Percentiles rank a stretch among this genome's conserved stretches.
phyloP scores from a whole-genome alignment of 1,140 invertebrate species.

The Euwallacea similis region DNA sequence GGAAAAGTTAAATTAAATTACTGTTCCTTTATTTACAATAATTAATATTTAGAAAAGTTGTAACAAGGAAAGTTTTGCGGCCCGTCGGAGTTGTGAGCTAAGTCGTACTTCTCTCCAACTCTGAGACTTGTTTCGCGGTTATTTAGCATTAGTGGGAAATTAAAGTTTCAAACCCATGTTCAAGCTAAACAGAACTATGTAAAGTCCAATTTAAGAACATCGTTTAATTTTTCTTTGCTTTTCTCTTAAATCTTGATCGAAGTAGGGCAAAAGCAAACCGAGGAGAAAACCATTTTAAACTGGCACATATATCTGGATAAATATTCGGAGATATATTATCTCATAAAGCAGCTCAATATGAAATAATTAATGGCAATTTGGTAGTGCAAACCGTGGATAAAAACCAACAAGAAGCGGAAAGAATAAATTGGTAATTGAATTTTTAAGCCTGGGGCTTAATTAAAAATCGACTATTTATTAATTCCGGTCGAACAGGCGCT shows the following conservation, averaged over 20 bases:
- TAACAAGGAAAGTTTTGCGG: constrained; percentile 10
- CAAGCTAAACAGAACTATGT: too few relatives aligned
- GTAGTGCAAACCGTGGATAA: constrained; percentile 14
- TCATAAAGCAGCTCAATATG: constrained; percentile 7
- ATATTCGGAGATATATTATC: not conserved
- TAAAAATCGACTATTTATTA: constrained; percentile 31
- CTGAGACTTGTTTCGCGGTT: constrained; percentile 3
- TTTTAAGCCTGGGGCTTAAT: constrained; percentile 23
- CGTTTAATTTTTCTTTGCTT: not conserved
- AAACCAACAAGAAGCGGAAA: constrained; percentile 13
- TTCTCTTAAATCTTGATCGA: too few relatives aligned
- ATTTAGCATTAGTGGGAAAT: not conserved
- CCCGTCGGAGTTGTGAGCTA: not conserved
- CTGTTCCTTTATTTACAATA: constrained; percentile 11
- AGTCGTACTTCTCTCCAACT: not conserved
- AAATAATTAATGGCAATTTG: constrained; percentile 19
- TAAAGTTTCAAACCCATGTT: not conserved
- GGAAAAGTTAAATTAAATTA: constrained; percentile 13
- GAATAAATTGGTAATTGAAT: constrained; percentile 26
- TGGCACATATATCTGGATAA: not conserved
- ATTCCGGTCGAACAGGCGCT: constrained; percentile 4
- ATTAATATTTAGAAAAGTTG: constrained; percentile 16
- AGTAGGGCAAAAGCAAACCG: too few relatives aligned
- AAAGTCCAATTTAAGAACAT: not conserved
- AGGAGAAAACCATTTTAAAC: too few relatives aligned